A percentile compares a stretch with the other conserved stretches of the same genome.
These are phyloP conservation scores for Phoxinus dragarum DNA, from an alignment of 2,797 vertebrate species.

Conservation along the genomic window DNA sequence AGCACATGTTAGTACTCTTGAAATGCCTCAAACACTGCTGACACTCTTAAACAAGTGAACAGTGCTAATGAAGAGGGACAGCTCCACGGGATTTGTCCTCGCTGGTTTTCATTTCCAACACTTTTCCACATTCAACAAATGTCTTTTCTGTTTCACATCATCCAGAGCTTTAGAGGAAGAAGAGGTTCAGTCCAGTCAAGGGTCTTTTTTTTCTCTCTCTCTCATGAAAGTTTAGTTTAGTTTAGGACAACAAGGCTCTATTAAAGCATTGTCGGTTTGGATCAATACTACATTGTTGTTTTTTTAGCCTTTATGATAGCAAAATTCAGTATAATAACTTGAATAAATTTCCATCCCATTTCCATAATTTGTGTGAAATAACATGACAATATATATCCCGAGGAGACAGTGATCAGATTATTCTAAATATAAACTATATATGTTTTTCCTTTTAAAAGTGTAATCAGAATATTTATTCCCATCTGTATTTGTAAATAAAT, in stretches of 20 bases:
- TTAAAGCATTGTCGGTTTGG: conserved; percentile 51
- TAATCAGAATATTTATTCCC: neutral
- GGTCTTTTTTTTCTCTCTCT: conserved; percentile 69
- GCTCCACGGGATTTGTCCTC: conserved; percentile 76
- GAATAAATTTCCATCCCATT: neutral
- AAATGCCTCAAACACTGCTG: conserved; percentile 63
- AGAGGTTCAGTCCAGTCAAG: conserved; percentile 60
- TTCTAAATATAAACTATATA: neutral
- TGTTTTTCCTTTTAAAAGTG: neutral
- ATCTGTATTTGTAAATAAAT: neutral
- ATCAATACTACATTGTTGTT: conserved; percentile 32
- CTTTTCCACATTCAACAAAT: conserved; percentile 75
- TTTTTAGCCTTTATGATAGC: neutral
- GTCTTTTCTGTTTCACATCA: conserved; percentile 66
- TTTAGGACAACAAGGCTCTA: conserved; percentile 47
- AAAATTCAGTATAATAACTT: neutral
- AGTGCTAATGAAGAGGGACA: conserved; percentile 82
- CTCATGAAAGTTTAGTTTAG: conserved; percentile 68
- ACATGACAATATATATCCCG: neutral
- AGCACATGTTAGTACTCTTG: conserved; percentile 73
- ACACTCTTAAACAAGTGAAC: conserved; percentile 72
- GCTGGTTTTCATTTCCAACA: conserved; percentile 75
- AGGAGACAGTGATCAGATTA: neutral
- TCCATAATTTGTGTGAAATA: conserved; percentile 15
- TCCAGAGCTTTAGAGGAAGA: conserved; percentile 56